A percentile compares a stretch with the other conserved stretches of the same genome.
phyloP scores from a whole-genome alignment of 2,888 invertebrate genomes.

The Drosophila hamatofila region DNA sequence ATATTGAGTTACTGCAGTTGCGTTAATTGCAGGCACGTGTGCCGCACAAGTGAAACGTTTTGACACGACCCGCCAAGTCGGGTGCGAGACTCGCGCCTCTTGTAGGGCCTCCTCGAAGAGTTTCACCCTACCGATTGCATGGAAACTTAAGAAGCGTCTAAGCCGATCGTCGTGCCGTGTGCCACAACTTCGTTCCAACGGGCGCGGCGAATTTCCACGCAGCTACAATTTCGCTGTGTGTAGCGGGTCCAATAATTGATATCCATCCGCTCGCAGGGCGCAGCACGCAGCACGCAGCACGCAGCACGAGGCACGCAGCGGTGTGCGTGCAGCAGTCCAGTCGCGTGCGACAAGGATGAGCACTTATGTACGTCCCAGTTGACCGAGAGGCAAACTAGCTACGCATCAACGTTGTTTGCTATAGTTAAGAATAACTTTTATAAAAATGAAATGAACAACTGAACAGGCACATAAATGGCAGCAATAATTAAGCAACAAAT shows the following conservation, averaged over 20 bases:
- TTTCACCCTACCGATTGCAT: conserved; percentile 38
- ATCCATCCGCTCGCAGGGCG: conserved; percentile 29
- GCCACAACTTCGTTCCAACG: not conserved
- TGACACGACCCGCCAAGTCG: conserved; percentile 53
- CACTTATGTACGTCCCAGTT: conserved; percentile 1
- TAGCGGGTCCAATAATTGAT: conserved; percentile 48
- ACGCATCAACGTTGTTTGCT: not conserved
- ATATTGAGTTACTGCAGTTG: conserved; percentile 74
- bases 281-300: not conserved
- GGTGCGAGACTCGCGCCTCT: conserved; percentile 67
- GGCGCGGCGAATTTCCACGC: conserved; percentile 64
- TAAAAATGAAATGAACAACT: not conserved
- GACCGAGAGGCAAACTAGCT: not conserved
- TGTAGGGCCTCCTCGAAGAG: conserved; percentile 51
- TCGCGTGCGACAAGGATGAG: conserved; percentile 19
- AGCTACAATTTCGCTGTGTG: conserved; percentile 62
- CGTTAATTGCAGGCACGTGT: conserved; percentile 78
- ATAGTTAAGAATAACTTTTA: not conserved
- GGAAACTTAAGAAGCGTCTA: conserved; percentile 68
- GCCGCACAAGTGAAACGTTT: conserved; percentile 58
- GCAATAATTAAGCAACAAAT: not conserved
- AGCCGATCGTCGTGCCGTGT: conserved; percentile 45
- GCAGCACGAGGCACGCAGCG: not conserved
- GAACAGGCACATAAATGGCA: not conserved
- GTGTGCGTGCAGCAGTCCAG: conserved; percentile 46